Evolutionary conservation across 1,140 invertebrate genomes (phyloP).

Genomic region (Cheumatopsyche charites): DNA sequence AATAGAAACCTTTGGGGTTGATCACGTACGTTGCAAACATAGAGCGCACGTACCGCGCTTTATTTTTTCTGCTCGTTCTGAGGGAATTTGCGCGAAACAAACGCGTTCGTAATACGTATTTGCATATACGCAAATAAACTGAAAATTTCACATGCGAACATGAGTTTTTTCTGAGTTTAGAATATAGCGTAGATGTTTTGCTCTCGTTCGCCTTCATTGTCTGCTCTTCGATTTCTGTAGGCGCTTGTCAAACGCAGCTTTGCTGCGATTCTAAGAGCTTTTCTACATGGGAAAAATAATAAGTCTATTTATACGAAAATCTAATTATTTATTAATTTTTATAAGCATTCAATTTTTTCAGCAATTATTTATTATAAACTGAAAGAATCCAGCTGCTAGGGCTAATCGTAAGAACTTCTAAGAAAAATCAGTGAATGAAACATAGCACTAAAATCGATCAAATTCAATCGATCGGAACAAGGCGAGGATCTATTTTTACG

Average conservation of each 20-base stretch:
- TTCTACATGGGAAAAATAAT: not conserved
- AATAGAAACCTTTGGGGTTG: not conserved
- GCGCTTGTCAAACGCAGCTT: slow-evolving; percentile 35
- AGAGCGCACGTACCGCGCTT: not conserved
- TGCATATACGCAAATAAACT: slow-evolving; percentile 37
- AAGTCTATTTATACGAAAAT: not conserved
- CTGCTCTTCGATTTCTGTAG: slow-evolving; percentile 38
- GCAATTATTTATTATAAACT: too few relatives aligned
- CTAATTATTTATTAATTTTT: too few relatives aligned
- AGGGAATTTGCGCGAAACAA: slow-evolving; percentile 25
- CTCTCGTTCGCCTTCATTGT: slow-evolving; percentile 22
- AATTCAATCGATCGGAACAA: too few relatives aligned
- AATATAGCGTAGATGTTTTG: slow-evolving; percentile 9
- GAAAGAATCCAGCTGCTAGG: too few relatives aligned
- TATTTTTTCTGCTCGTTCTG: not conserved
- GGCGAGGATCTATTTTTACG: too few relatives aligned
- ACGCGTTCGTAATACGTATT: slow-evolving; percentile 28
- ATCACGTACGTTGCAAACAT: not conserved
- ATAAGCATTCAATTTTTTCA: too few relatives aligned
- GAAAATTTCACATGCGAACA: slow-evolving; percentile 29
- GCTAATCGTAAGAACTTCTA: too few relatives aligned
- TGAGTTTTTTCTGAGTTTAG: too few relatives aligned
- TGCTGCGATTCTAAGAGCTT: not conserved
- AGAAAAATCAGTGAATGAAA: too few relatives aligned
- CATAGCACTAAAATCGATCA: too few relatives aligned